phyloP scores from a whole-genome alignment of 2,113 vertebrate species.

The Oreocharis arfaki region DNA sequence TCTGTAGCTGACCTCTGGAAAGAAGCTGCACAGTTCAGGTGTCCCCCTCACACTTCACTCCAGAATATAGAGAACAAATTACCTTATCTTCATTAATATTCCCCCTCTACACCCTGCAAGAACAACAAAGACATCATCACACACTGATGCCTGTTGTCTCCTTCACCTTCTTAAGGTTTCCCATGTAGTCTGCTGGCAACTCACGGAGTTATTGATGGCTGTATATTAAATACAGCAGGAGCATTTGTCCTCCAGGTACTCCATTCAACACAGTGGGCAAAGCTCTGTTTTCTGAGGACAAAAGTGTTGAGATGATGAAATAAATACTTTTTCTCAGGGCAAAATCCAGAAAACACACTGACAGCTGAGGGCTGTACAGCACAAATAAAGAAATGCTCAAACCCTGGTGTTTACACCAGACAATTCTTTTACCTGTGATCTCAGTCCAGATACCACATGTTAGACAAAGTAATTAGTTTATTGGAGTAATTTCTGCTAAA shows the following conservation, averaged over 20 bases:
- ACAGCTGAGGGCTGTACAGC: not conserved
- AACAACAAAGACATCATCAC: not conserved
- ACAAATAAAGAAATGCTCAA: not conserved
- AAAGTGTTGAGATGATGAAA: not conserved
- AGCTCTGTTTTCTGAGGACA: not conserved
- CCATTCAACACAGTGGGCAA: not conserved
- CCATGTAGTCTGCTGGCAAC: not conserved
- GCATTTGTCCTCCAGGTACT: not conserved
- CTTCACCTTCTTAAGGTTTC: not conserved
- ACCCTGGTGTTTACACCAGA: not conserved
- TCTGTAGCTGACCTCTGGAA: not conserved
- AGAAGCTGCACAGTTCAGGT: not conserved
- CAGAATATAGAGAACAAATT: not conserved
- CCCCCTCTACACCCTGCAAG: not conserved
- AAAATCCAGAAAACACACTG: not conserved
- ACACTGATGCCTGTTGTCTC: not conserved
- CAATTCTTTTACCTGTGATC: not conserved
- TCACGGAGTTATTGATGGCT: not conserved
- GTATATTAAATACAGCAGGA: not conserved
- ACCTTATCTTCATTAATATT: not conserved
- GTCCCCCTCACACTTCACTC: not conserved
- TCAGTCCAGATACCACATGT: not conserved
- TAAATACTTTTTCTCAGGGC: not conserved
- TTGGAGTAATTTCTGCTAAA: not conserved
- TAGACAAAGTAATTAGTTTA: not conserved